Base-by-base conservation (phyloP, 2,888 invertebrate genomes). In the Drosophila putrida region DNA sequence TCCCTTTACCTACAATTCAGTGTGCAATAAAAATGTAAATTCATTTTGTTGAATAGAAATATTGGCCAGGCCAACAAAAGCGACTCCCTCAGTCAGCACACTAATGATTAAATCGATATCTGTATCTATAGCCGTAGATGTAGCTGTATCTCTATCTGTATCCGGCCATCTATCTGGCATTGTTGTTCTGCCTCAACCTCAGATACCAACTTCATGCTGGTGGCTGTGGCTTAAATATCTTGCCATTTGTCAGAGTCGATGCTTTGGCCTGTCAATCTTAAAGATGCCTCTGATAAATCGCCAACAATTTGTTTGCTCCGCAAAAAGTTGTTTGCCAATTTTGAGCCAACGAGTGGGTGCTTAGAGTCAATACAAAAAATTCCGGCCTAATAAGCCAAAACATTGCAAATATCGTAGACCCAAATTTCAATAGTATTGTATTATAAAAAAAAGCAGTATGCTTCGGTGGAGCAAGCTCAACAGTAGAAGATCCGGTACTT, bases 91-190 rank as follows among this genome's bases (percentile, higher is more conserved):
- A 58, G 58, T 60, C 46, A 60, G 74, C 46, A 53, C 71, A 78
- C 89, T 83, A 83, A 83, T 83, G 89, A 89, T 89, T 83, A 83
- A 83, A 83, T 83, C 83, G 89, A 83, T 83, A 89, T 75, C 81
- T 77, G 60, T 41, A 36, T 20, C 25, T 36, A 39, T 6, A 49
- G 53, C 39, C 1, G 25, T 35, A 11, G 51, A 28, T 39, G 51
- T 51, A 9, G 50, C 36, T 49, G 44, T 36, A 46, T 58, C 50
- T 58, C 39, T 60, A 58, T 61, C 58, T 59, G 50, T 69, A 78
- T 54, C 63, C 54, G 64, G 39, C 43, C 64, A 75, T 65, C 63
- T 51, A 49, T 20, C 58, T 69, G 15, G 61, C 47, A 65, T 75
- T 69, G 79, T 59, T 70, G 51, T 31, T 33, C 57, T 31, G 33